A percentile compares a stretch with the other conserved stretches of the same genome.
Conservation (phyloP, 2,888 invertebrate genomes). For the Seira ritae region DNA sequence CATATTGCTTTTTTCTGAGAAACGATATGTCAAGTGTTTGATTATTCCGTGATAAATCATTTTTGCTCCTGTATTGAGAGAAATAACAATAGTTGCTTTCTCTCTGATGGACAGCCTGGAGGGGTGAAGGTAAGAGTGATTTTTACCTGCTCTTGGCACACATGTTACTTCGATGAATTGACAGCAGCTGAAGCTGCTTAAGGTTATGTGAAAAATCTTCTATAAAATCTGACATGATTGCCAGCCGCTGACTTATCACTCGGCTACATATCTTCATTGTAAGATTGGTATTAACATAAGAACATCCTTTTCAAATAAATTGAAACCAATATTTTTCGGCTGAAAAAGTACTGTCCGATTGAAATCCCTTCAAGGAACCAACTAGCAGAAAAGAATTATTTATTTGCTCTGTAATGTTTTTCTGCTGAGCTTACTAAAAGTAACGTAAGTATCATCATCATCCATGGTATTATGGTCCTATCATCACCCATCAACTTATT, state of each 20-base stretch:
- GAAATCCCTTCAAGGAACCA: no score
- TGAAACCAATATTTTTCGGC: no score
- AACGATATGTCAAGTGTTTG: not conserved
- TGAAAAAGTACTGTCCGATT: no score
- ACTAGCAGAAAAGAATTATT: no score
- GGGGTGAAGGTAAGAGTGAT: not conserved
- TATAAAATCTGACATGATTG: not conserved
- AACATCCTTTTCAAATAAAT: no score
- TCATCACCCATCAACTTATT: no score
- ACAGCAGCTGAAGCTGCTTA: not conserved
- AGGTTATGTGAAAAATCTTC: not conserved
- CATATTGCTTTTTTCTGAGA: not conserved
- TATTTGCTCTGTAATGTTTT: no score
- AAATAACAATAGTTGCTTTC: not conserved
- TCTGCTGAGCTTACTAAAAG: no score
- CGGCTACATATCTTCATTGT: not conserved
- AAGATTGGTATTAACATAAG: no score
- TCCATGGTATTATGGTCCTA: no score
- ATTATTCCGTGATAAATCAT: conserved; percentile 2
- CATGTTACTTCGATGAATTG: not conserved
- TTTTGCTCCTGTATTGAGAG: not conserved
- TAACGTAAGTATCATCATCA: no score
- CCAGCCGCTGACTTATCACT: not conserved
- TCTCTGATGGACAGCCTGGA: no score
- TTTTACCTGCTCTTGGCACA: not conserved